Percentiles rank a stretch among this genome's conserved stretches.
Evolutionary conservation across 2,113 vertebrate genomes (phyloP).

Genomic region (Nothobranchius kuhntae): DNA sequence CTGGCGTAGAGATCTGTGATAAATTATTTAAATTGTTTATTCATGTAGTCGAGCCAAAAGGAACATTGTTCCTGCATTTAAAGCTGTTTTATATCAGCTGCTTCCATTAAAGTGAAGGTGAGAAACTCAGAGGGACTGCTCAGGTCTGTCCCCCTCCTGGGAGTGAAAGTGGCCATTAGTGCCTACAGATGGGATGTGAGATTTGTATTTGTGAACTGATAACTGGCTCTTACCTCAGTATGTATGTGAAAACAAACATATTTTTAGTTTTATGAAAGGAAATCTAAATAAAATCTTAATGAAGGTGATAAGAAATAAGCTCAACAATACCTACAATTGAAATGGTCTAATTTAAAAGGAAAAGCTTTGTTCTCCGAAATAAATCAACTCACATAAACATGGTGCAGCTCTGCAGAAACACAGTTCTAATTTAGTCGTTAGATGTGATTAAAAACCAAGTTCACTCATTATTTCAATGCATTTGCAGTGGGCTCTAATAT

Average conservation of each 20-base stretch:
- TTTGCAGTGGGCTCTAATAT: too few relatives aligned
- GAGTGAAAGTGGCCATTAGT: neutral
- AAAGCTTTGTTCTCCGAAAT: too few relatives aligned
- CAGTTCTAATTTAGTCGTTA: too few relatives aligned
- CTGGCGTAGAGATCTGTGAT: constrained; percentile 9
- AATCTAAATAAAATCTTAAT: neutral
- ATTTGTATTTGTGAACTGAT: neutral
- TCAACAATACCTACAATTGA: too few relatives aligned
- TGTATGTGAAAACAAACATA: neutral
- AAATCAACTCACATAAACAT: too few relatives aligned
- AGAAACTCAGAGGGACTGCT: neutral
- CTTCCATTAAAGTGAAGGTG: neutral
- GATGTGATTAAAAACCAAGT: too few relatives aligned
- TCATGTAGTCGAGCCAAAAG: constrained; percentile 9
- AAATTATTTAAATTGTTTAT: constrained; percentile 19
- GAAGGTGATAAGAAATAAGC: too few relatives aligned
- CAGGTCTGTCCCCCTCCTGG: neutral
- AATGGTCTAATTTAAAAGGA: too few relatives aligned
- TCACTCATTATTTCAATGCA: too few relatives aligned
- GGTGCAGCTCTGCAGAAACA: too few relatives aligned
- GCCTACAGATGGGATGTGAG: neutral
- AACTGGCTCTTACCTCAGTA: neutral
- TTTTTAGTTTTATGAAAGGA: neutral
- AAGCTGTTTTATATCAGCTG: neutral
- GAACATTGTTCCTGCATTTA: constrained; percentile 1